Base-by-base conservation (phyloP, 2,888 invertebrate genomes). In the Tolmerus cingulatus region DNA sequence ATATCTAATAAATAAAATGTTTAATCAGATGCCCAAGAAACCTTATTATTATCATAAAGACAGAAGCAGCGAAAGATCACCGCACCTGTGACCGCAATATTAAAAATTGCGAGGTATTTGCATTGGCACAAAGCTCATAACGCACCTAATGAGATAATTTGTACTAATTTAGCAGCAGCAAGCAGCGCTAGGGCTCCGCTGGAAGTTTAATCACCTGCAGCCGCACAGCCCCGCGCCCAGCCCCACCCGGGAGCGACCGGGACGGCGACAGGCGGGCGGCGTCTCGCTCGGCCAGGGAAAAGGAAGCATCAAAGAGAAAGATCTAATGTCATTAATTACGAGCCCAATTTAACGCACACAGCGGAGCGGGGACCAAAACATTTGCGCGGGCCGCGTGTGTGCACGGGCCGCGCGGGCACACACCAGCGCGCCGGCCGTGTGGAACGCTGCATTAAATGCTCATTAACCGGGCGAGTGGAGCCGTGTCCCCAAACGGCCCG, bases 271-370 rank as follows among this genome's bases (percentile, higher is more conserved):
- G 30, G 30, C 3, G 4, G 43, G 16, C 43, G 23, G 5, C 43
- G 74, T n/a, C 74, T 34, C 51, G 19, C 37, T 46, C 40, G 16
- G 51, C 66, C 14, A 74, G 37, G 74, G 55, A 77, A 66, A 76
- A 76, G 74, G 82, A 76, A 74, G 86, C 76, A 86, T 74, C 55
- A 57, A 86, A 74, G 51, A 84, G 74, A 85, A 85, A 27, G 43
- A 85, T 74, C 85, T 90, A 90, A 90, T 89, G 89, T 87, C 88
- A 89, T 90, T 90, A 90, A 90, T 90, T 90, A 90, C 88, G 89
- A 89, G 89, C 89, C 89, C 90, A 90, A 90, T 90, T 90, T 89
- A 90, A 90, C 90, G 87, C 88, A 88, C 88, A 90, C 89, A 90
- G 89, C 88, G 88, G 87, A 78, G 74, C 82, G 82, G 85, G 66